Conservation (phyloP, 1,140 invertebrate genomes). For the Drosophila orena region DNA sequence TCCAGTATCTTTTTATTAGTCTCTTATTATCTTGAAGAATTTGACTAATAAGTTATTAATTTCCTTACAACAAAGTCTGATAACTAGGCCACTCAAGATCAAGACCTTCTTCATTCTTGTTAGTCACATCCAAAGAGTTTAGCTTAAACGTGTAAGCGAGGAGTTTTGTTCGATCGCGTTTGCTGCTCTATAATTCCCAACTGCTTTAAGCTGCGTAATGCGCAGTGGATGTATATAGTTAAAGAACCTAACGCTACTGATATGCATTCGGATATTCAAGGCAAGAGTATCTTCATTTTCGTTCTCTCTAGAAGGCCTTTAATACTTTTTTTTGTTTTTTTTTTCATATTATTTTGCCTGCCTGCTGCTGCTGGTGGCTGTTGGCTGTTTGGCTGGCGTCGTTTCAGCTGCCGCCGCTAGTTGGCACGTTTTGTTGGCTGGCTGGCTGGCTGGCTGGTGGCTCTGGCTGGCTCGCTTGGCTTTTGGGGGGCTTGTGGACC, state of each 20-base stretch:
- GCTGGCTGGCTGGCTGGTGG: constrained; percentile 45
- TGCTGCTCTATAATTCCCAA: background rate
- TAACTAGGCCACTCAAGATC: too few relatives aligned
- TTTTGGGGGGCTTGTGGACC: constrained; percentile 68
- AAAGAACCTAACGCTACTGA: too few relatives aligned
- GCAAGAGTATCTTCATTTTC: constrained; percentile 24
- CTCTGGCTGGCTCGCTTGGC: constrained; percentile 63
- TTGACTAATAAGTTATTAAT: background rate
- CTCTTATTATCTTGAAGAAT: too few relatives aligned
- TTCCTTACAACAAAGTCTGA: too few relatives aligned
- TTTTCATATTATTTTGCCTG: constrained; percentile 73
- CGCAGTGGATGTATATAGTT: too few relatives aligned
- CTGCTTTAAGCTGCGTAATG: background rate
- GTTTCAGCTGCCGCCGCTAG: constrained; percentile 63
- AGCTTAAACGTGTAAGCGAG: too few relatives aligned
- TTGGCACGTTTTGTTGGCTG: constrained; percentile 79
- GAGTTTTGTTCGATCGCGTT: too few relatives aligned
- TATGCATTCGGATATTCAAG: too few relatives aligned
- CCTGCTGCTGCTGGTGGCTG: constrained; percentile 44
- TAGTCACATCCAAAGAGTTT: too few relatives aligned
- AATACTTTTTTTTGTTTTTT: constrained; percentile 50
- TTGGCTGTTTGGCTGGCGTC: constrained; percentile 48
- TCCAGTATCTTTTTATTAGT: too few relatives aligned
- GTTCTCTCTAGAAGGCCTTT: constrained; percentile 8
- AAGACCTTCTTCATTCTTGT: too few relatives aligned